Percentiles rank a stretch among this genome's conserved stretches.
phyloP scores from a whole-genome alignment of 2,113 vertebrate species.

The Lota lota region DNA sequence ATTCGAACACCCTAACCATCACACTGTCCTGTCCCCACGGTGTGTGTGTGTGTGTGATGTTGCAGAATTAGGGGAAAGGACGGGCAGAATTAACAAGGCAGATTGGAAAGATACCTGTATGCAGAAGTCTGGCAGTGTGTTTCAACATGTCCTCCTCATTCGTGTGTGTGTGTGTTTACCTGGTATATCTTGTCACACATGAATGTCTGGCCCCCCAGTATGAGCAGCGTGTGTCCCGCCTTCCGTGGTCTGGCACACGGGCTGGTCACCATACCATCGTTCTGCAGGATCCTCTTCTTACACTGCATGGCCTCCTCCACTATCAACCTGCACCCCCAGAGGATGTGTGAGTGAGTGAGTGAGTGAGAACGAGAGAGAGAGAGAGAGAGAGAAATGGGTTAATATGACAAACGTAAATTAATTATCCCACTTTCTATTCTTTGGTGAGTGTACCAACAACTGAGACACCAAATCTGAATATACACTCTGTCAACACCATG shows the following conservation, averaged over 20 bases:
- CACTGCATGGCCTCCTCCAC: constrained; percentile 88
- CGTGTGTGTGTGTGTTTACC: constrained; percentile 16
- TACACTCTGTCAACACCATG: too few species aligned
- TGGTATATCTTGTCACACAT: constrained; percentile 98
- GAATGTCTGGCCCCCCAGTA: constrained; percentile 92
- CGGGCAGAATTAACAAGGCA: too few species aligned
- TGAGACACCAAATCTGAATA: too few species aligned
- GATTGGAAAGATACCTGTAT: too few species aligned
- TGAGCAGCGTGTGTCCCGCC: constrained; percentile 89
- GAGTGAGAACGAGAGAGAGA: neutral
- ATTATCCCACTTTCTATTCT: too few species aligned
- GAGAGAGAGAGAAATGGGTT: neutral
- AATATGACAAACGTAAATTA: too few species aligned
- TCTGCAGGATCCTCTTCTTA: constrained; percentile 87
- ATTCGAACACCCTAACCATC: too few species aligned
- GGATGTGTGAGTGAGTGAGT: neutral
- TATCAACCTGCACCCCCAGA: constrained; percentile 52
- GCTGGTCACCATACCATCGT: constrained; percentile 86
- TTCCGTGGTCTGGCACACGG: constrained; percentile 88
- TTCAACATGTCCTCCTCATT: too few species aligned
- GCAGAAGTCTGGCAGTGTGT: too few species aligned
- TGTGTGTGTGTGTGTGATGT: too few species aligned
- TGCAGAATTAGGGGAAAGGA: too few species aligned
- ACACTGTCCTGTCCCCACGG: neutral
- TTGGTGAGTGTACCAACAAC: too few species aligned